Evolutionary conservation across 2,888 invertebrate genomes (phyloP), one percentile per base, ranked within the genome.

Genomic region (Stegana nigrithorax): DNA sequence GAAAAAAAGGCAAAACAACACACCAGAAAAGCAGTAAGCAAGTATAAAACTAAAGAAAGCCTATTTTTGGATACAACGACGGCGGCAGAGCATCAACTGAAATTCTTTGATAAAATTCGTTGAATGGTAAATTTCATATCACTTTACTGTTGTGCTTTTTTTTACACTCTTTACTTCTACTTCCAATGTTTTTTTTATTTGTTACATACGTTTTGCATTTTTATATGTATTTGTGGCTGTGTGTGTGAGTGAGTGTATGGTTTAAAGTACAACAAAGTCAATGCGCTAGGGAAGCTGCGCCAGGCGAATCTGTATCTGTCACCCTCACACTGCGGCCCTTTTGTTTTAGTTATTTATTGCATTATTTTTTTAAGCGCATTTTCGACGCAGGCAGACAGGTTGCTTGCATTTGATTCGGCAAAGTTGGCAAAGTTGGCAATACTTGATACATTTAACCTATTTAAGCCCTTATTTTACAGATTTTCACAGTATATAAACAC

Each of bases 11-110:
- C 67, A 47, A 57, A 61, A 51, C 59, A 59, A 36, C 51, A 66
- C n/a, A 27, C 66, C 17, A 36, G 29, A n/a, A 55, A 36, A 60
- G 42, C 25, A 65, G 50, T 32, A 42, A 60, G 26, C 60, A 57
- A 14, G 19, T 64, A 55, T 36, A 62, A 60, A 60, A 23, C 12
- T 59, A 36, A 29, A 64, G 39, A 53, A 44, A 50, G 78, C 80
- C 75, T 75, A 75, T 75, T 80, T 75, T 75, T 78, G 75, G 78
- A 79, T 75, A 79, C 63, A 56, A 51, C 65, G 44, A 29, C 8
- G 12, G 17, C 5, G 57, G 7, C 39, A 14, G 50, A 50, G 50
- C 26, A 50, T 26, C 50, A 50, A 50, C 50, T 26, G 25, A 50
- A 50, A 50, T 26, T 23, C 61, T 21, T 21, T 62, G n/a, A 42